Conservation (phyloP, 2,113 vertebrate genomes). For the Malurus alboscapulatus region DNA sequence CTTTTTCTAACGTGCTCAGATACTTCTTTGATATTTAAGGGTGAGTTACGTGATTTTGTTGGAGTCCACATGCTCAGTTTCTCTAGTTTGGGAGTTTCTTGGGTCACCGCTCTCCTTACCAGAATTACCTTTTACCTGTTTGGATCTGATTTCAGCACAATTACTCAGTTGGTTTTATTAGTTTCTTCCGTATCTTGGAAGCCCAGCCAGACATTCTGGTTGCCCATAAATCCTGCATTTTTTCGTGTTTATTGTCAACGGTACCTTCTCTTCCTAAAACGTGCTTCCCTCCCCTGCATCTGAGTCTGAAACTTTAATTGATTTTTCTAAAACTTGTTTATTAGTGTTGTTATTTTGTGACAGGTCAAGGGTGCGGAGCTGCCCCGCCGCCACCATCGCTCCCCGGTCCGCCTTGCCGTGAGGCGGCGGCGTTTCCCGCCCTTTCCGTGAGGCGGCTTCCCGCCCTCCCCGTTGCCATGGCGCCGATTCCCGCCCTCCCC, state of each 20-base stretch:
- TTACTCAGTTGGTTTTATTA: background rate
- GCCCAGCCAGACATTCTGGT: background rate
- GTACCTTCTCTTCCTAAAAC: background rate
- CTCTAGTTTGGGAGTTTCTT: background rate
- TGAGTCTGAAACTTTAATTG: background rate
- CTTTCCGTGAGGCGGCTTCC: background rate
- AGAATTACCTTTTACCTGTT: background rate
- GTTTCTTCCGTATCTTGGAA: background rate
- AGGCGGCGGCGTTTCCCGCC: background rate
- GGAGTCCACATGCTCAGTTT: too few relatives aligned
- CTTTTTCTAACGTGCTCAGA: background rate
- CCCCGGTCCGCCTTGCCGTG: background rate
- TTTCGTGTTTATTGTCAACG: background rate
- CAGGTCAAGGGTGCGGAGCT: too few relatives aligned
- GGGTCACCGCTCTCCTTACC: background rate
- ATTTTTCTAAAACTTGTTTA: background rate
- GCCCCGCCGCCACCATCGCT: rapidly evolving
- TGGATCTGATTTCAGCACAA: background rate
- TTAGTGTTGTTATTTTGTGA: background rate
- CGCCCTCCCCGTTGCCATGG: background rate
- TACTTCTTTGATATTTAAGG: background rate
- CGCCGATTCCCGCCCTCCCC: background rate
- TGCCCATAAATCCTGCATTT: background rate
- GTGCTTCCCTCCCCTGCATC: rapidly evolving
- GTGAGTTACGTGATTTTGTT: rapidly evolving